Percentiles rank a stretch among this genome's conserved stretches.
phyloP scores from a whole-genome alignment of 1,140 invertebrate genomes.

The Papilio xuthus region DNA sequence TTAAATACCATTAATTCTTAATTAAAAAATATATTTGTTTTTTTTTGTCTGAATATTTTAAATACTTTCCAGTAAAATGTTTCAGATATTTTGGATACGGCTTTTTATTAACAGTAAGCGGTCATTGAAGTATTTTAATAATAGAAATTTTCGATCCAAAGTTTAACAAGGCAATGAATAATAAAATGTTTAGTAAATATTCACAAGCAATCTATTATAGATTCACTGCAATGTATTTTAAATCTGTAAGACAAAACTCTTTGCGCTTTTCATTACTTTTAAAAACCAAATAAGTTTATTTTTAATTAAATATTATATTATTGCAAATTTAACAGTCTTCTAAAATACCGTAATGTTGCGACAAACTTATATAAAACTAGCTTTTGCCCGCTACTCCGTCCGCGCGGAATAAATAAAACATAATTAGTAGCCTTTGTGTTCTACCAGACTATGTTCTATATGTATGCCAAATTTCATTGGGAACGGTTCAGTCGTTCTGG shows the following conservation, averaged over 20 bases:
- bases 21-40: background rate
- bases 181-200: slow-evolving; percentile 9
- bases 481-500: no score
- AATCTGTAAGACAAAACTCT: background rate
- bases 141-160: background rate
- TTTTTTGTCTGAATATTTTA: background rate
- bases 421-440: no score
- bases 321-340: no score
- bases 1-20: background rate
- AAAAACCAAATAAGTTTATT: no score
- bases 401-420: no score
- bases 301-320: no score
- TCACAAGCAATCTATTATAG: slow-evolving; percentile 2
- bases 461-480: no score
- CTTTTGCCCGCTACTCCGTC: no score
- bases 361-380: no score
- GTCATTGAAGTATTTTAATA: background rate
- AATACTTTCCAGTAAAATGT: background rate
- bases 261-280: background rate
- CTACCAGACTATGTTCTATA: no score
- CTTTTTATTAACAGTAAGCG: background rate
- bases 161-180: background rate
- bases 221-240: background rate
- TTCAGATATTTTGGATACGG: background rate
- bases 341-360: no score